These are phyloP conservation scores for Osmerus eperlanus DNA, from an alignment of 2,113 vertebrate genomes.

Conservation along the genomic window DNA sequence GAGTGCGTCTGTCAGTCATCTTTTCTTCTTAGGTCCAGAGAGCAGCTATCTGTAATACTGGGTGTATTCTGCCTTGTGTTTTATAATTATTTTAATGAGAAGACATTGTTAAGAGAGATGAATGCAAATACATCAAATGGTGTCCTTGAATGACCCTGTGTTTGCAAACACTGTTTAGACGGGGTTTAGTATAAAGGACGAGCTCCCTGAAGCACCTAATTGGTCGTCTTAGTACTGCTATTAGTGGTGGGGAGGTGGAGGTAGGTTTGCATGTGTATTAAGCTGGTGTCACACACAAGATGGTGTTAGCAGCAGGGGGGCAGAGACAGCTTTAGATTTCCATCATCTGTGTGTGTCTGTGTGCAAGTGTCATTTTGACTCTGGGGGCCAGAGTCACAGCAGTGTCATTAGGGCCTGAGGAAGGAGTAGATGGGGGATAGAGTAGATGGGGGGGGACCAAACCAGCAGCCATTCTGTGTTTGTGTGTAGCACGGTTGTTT, in stretches of 20 bases:
- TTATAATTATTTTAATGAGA: too few relatives aligned
- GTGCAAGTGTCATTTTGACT: conserved; percentile 19
- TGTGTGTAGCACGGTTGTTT: neutral
- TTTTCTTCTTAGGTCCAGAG: too few relatives aligned
- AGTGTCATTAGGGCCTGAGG: neutral
- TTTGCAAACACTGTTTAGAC: too few relatives aligned
- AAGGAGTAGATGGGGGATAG: neutral
- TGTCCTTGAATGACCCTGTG: too few relatives aligned
- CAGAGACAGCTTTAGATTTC: conserved; percentile 36
- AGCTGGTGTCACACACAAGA: conserved; percentile 62
- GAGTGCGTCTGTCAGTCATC: conserved; percentile 10
- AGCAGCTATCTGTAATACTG: too few relatives aligned
- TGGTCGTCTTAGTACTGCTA: conserved; percentile 55
- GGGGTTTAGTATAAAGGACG: too few relatives aligned
- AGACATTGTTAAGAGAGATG: too few relatives aligned
- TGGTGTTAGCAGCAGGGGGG: conserved; percentile 59
- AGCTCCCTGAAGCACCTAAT: conserved; percentile 41
- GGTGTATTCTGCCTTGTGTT: too few relatives aligned
- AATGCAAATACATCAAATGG: too few relatives aligned
- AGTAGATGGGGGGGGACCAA: neutral
- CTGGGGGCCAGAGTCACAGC: neutral
- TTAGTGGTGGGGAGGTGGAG: conserved; percentile 36
- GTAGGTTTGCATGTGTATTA: conserved; percentile 65
- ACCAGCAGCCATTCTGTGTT: neutral
- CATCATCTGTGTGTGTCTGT: conserved; percentile 26